Evolutionary conservation across 2,888 invertebrate species (phyloP).

Genomic region (Hemithea aestivaria): DNA sequence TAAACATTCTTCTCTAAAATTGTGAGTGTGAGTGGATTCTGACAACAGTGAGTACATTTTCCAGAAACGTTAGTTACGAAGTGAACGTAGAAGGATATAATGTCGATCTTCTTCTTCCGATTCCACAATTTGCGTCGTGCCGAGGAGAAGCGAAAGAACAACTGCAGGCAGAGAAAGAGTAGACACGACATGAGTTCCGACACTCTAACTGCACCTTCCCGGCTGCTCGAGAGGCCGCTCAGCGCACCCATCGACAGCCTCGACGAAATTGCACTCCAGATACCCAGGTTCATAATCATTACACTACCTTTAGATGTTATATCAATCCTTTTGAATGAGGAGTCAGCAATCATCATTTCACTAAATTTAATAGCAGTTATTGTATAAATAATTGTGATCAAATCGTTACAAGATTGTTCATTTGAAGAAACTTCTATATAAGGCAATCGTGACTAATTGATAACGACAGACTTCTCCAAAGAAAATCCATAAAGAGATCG

Average conservation of each 20-base stretch:
- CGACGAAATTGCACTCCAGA: constrained; percentile 94
- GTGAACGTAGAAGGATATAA: constrained; percentile 71
- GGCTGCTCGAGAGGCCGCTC: constrained; percentile 90
- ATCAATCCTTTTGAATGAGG: no score
- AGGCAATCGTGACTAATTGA: no score
- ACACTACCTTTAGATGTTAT: no score
- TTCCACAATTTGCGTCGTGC: constrained; percentile 93
- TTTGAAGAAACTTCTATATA: no score
- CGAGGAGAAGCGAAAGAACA: constrained; percentile 80
- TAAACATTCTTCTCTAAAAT: not conserved
- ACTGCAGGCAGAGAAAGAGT: constrained; percentile 40
- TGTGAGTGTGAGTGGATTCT: constrained; percentile 5
- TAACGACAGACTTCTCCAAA: no score
- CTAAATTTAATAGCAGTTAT: no score
- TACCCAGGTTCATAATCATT: constrained; percentile 86
- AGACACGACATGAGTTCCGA: constrained; percentile 66
- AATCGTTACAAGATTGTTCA: no score
- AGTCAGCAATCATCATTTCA: no score
- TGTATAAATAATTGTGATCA: no score
- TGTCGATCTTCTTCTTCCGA: constrained; percentile 98
- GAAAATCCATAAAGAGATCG: no score
- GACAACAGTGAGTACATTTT: constrained; percentile 4
- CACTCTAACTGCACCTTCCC: constrained; percentile 86
- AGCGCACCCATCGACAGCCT: constrained; percentile 92
- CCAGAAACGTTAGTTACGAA: constrained; percentile 2